Conservation (phyloP, 2,888 invertebrate genomes). For the Apotomis capreana region DNA sequence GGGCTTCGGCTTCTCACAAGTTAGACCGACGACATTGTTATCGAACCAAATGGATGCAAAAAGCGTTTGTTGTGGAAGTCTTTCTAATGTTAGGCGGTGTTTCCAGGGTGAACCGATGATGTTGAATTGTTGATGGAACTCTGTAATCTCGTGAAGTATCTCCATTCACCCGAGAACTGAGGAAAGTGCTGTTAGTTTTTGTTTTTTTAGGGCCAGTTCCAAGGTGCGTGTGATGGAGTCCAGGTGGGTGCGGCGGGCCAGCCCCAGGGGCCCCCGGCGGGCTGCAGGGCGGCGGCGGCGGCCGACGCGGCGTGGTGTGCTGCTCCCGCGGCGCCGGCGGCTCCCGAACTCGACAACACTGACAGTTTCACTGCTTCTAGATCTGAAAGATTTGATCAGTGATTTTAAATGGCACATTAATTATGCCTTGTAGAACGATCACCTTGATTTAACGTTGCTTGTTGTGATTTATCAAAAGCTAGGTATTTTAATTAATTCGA, state of each 20-base stretch:
- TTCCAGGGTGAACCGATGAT: too few species aligned
- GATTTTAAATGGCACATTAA: neutral
- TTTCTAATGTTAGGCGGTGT: too few species aligned
- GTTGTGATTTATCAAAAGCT: too few species aligned
- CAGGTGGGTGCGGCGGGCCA: constrained; percentile 57
- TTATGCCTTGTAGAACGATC: too few species aligned
- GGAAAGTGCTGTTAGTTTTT: neutral
- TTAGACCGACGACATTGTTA: too few species aligned
- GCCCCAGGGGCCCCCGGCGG: constrained; percentile 59
- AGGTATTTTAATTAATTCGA: too few species aligned
- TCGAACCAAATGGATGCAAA: too few species aligned
- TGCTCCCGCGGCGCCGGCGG: constrained; percentile 79
- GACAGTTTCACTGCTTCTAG: constrained; percentile 84
- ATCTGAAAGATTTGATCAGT: constrained; percentile 60
- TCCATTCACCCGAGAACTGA: neutral
- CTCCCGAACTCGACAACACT: constrained; percentile 84
- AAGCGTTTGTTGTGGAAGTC: too few species aligned
- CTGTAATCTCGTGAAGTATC: neutral
- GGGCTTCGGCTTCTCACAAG: too few species aligned
- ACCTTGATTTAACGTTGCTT: too few species aligned
- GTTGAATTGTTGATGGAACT: too few species aligned
- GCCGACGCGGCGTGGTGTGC: constrained; percentile 84
- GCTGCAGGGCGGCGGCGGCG: constrained; percentile 82
- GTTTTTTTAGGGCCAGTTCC: constrained; percentile 65
- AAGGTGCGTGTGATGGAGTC: constrained; percentile 56